Base-by-base conservation (phyloP, 2,113 vertebrate species). In the Aix galericulata region DNA sequence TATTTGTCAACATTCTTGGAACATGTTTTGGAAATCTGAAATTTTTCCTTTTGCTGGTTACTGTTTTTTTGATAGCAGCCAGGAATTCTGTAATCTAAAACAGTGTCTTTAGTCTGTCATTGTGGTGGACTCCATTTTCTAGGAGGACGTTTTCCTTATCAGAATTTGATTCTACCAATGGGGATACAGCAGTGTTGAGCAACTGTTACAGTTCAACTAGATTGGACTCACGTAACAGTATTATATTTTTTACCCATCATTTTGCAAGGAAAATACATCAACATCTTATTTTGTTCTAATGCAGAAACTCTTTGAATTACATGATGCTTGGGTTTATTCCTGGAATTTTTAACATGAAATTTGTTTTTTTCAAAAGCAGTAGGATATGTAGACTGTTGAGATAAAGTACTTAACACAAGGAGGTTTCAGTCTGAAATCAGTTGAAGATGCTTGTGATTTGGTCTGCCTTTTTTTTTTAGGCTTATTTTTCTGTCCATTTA, bases 191-290 rank as follows among this genome's bases (percentile, higher is more conserved):
- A 53, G 13, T 81, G 42, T 74, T 2, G 0, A 74, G 69, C 48
- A 89, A 8, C 60, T 46, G 42, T 90, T 97, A 42, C 82, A 91
- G 75, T 91, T 79, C 74, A 94, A 58, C 67, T 74, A 53, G 72
- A 90, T 84, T 86, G 73, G 91, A 79, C 46, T 88, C 93, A 66
- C 81, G 62, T 94, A 95, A 96, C 27, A 27, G 62, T 73, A 79
- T 91, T 78, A 89, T 62, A 34, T 26, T 72, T 94, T 89, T 90
- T 78, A 53, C 20, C 64, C 66, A 13, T 62, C 36, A 1, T 88
- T 95, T 93, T 87, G 93, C 66, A 69, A 60, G 82, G 66, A 94
- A 48, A 86, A 38, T 88, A 36, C 72, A 74, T 94, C 82, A 77
- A 63, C 72, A 83, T 75, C 88, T 83, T 93, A n/a, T 81, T 91